Evolutionary conservation across 37 sponge, comb jelly and placozoan species (phyloP), one percentile per base, ranked within the genome.

Genomic region (Chondrilla cf. caribensis): DNA sequence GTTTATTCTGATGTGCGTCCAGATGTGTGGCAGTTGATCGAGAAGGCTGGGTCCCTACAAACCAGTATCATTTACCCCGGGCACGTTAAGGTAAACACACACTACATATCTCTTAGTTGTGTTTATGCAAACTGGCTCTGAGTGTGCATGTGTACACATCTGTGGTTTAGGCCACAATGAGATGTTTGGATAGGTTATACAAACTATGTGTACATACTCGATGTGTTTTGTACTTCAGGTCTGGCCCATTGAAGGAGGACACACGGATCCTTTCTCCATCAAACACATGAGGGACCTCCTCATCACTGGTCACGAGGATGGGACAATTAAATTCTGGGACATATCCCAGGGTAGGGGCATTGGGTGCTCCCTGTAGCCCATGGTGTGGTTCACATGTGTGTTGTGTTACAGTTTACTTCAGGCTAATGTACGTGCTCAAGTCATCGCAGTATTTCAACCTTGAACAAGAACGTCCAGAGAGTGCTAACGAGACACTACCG

Each of bases 251-350:
- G 84, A 93, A 81, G 93, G 93, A 33, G 93, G 93, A 11, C 51
- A 66, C n/a, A 32, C 89, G 37, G 72, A 82, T 62, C 35, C 28
- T 37, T 73, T 36, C 7, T 29, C 54, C 2, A 1, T 54, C 0
- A 37, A 64, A 17, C 82, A 85, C 55, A 85, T 59, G 21, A 84
- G 76, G 40, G 88, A 85, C 37, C 64, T 87, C 14, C 78, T 91
- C 31, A 31, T 76, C 29, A 80, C 44, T 47, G 90, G 97, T 19
- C 97, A 97, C 65, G 95, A 97, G 82, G 93, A 97, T 87, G 97
- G 97, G n/a, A 86, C 87, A 11, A 83, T 97, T 55, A 91, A 91
- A 47, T 94, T 97, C 83, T 97, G 97, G 97, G 97, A 97, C 79
- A 93, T 93, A 58, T 83, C 70, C n/a, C 51, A 76, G 29, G 22